Conservation (phyloP, 1,140 invertebrate species). For the Gryon sp. region DNA sequence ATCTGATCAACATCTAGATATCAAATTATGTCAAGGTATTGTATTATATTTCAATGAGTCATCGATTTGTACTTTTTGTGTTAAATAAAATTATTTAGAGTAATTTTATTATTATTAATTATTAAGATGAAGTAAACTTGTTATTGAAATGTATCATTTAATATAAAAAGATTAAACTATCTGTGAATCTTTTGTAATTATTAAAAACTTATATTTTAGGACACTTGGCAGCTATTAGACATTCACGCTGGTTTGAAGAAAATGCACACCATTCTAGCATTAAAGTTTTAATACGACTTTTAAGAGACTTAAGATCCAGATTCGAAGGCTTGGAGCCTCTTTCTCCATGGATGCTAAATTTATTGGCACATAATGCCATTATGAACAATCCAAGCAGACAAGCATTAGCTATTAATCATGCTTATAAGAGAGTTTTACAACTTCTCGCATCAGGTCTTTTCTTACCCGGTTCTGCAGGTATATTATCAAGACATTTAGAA, state of each 20-base stretch:
- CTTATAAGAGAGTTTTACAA: conserved; percentile 90
- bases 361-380: conserved; percentile 96
- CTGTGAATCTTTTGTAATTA: too few species aligned
- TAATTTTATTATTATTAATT: too few species aligned
- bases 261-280: conserved; percentile 98
- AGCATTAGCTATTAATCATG: conserved; percentile 94
- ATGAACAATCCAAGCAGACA: conserved; percentile 97
- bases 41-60: too few species aligned
- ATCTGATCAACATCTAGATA: conserved; percentile 84
- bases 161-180: too few species aligned
- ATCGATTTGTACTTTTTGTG: too few species aligned
- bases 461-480: conserved; percentile 95
- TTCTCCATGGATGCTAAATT: conserved; percentile 97
- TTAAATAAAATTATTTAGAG: too few species aligned
- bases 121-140: too few species aligned
- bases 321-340: conserved; percentile 94
- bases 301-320: conserved; percentile 92
- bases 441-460: conserved; percentile 96
- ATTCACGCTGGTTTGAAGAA: conserved; percentile 99
- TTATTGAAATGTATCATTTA: too few species aligned
- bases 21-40: conserved; percentile 78
- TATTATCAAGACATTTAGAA: conserved; percentile 44
- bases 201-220: conserved; percentile 82
- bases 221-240: conserved; percentile 95
- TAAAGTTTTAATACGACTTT: conserved; percentile 95